These are phyloP conservation scores for Taphrorychus bicolor DNA, from an alignment of 2,888 invertebrate genomes.

Conservation along the genomic window DNA sequence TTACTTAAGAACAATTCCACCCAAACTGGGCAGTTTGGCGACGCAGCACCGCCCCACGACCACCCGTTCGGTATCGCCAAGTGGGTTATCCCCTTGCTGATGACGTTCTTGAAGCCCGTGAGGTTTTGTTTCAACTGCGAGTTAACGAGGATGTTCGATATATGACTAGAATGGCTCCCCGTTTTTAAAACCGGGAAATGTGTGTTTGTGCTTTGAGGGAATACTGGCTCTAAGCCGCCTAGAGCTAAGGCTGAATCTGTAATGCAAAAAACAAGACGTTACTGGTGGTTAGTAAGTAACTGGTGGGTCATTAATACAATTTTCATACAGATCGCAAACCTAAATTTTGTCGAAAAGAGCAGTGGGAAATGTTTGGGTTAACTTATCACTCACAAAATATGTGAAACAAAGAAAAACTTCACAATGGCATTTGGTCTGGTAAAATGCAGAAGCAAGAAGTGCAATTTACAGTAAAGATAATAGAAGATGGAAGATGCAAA, in stretches of 20 bases:
- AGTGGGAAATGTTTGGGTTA: neutral
- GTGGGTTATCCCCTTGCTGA: conserved; percentile 75
- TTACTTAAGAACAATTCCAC: conserved; percentile 66
- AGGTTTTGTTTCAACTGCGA: conserved; percentile 49
- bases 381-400: too few relatives aligned
- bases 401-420: too few relatives aligned
- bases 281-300: too few relatives aligned
- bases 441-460: too few relatives aligned
- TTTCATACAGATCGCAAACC: too few relatives aligned
- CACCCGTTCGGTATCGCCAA: conserved; percentile 84
- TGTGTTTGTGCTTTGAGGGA: conserved; percentile 52
- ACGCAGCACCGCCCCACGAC: conserved; percentile 82
- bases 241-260: conserved; percentile 47
- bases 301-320: too few relatives aligned
- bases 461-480: too few relatives aligned
- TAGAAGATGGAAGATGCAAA: too few relatives aligned
- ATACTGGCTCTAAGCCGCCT: conserved; percentile 50
- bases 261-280: conserved; percentile 29
- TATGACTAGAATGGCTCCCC: conserved; percentile 39
- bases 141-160: conserved; percentile 48
- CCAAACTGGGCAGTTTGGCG: conserved; percentile 79
- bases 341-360: neutral
- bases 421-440: too few relatives aligned
- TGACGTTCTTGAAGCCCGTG: conserved; percentile 68
- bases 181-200: conserved; percentile 40